Conservation (phyloP, 2,797 vertebrate species). For the Sebastes trivittatus region DNA sequence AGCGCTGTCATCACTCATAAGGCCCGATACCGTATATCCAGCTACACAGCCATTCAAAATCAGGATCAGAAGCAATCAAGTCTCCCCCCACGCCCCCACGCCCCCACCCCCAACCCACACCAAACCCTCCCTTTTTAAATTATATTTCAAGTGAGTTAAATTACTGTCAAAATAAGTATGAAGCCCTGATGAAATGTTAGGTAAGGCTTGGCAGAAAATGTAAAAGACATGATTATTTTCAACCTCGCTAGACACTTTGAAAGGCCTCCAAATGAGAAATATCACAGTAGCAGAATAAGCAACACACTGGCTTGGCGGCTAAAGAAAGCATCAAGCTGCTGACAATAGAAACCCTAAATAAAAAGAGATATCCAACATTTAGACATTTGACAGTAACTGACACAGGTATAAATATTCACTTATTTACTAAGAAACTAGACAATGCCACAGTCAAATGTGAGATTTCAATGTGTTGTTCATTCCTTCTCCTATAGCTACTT, state of each 20-base stretch:
- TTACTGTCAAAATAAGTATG: constrained; percentile 37
- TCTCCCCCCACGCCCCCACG: not conserved
- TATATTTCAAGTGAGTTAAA: constrained; percentile 54
- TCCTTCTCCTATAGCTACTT: not conserved
- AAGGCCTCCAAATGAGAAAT: constrained; percentile 41
- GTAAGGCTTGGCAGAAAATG: constrained; percentile 40
- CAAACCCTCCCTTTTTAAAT: constrained; percentile 14
- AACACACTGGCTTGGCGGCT: not conserved
- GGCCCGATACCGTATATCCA: not conserved
- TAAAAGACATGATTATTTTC: constrained; percentile 45
- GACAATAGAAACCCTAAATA: constrained; percentile 9
- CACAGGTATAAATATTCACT: not conserved
- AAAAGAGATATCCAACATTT: constrained; percentile 1
- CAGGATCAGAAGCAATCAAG: constrained; percentile 50
- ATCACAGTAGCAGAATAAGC: constrained; percentile 25
- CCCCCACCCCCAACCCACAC: too few species aligned
- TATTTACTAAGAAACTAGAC: not conserved
- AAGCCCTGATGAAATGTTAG: constrained; percentile 50
- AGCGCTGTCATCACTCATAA: constrained; percentile 28
- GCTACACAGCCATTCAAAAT: constrained; percentile 13
- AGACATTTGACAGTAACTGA: constrained; percentile 14
- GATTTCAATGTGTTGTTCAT: not conserved
- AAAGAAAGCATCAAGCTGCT: constrained; percentile 21
- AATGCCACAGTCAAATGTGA: not conserved
- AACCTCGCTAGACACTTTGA: constrained; percentile 32